Percentiles rank a stretch among this genome's conserved stretches.
These are phyloP conservation scores for Gisinianus flammeolus DNA, from an alignment of 2,888 invertebrate genomes.

Conservation along the genomic window DNA sequence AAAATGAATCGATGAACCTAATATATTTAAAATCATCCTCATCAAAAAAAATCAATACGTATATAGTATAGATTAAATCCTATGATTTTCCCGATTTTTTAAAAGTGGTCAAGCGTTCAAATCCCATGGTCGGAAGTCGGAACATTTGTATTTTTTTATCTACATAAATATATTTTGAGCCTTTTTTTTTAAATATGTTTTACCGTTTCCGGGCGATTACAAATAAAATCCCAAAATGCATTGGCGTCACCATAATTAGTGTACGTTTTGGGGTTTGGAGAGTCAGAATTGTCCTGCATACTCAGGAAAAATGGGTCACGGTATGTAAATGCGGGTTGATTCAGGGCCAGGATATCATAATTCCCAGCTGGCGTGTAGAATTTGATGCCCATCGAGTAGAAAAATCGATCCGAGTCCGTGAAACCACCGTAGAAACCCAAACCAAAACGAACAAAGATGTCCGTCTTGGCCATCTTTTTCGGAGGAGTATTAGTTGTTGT, in stretches of 20 bases:
- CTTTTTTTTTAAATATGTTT: too few relatives aligned
- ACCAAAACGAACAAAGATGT: slow-evolving; percentile 81
- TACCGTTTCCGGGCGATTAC: slow-evolving; percentile 83
- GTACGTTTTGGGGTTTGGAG: neutral
- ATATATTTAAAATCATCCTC: slow-evolving; percentile 92
- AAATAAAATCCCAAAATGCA: slow-evolving; percentile 88
- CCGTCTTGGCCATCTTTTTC: too few relatives aligned
- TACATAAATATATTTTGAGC: too few relatives aligned
- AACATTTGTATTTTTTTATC: too few relatives aligned
- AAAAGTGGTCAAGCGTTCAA: too few relatives aligned
- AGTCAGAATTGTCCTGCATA: slow-evolving; percentile 63
- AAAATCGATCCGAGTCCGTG: slow-evolving; percentile 42
- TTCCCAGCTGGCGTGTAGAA: slow-evolving; percentile 70
- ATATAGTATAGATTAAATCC: too few relatives aligned
- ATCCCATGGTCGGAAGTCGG: too few relatives aligned
- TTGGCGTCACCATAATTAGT: neutral
- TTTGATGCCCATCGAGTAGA: slow-evolving; percentile 74
- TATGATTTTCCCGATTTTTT: slow-evolving; percentile 84
- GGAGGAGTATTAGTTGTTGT: too few relatives aligned
- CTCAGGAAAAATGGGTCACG: slow-evolving; percentile 86
- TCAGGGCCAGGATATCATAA: slow-evolving; percentile 93
- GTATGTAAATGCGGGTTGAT: slow-evolving; percentile 91
- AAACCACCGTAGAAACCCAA: slow-evolving; percentile 87
- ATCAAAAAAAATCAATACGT: slow-evolving; percentile 86
- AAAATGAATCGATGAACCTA: slow-evolving; percentile 87